A percentile compares a stretch with the other conserved stretches of the same genome.
These are phyloP conservation scores for Apoderus coryli DNA, from an alignment of 2,888 invertebrate species.

Conservation along the genomic window DNA sequence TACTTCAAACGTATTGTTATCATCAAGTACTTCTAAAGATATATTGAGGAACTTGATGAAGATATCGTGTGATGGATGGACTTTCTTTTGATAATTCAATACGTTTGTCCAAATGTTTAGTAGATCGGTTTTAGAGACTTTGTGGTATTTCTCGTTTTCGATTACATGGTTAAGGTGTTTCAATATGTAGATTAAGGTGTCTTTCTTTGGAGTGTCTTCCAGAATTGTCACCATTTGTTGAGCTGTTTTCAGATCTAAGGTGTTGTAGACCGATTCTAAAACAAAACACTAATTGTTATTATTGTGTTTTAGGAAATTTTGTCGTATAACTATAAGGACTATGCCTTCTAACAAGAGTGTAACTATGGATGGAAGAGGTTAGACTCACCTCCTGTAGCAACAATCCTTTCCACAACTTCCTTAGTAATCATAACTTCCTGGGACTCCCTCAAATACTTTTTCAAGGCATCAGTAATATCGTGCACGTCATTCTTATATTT, in stretches of 20 bases:
- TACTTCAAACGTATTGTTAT: no score
- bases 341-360: no score
- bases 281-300: no score
- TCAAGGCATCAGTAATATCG: slow-evolving; percentile 78
- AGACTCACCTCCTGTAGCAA: slow-evolving; percentile 40
- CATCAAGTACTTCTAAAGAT: slow-evolving; percentile 16
- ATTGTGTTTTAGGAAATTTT: no score
- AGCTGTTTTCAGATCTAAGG: slow-evolving; percentile 16
- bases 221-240: slow-evolving; percentile 19
- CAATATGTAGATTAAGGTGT: slow-evolving; percentile 23
- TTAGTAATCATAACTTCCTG: slow-evolving; percentile 76
- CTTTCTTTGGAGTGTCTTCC: slow-evolving; percentile 22
- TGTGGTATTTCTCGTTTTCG: slow-evolving; percentile 20
- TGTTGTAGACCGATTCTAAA: no score
- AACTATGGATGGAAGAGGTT: no score
- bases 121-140: slow-evolving; percentile 20
- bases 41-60: slow-evolving; percentile 16
- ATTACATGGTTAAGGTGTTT: slow-evolving; percentile 23
- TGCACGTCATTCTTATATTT: slow-evolving; percentile 55
- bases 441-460: slow-evolving; percentile 83
- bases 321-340: no score
- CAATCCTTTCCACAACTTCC: slow-evolving; percentile 31
- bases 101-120: slow-evolving; percentile 23
- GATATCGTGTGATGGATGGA: slow-evolving; percentile 13
- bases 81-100: slow-evolving; percentile 15